Conservation (phyloP, 2,797 vertebrate species). For the Anisognathus igniventris region DNA sequence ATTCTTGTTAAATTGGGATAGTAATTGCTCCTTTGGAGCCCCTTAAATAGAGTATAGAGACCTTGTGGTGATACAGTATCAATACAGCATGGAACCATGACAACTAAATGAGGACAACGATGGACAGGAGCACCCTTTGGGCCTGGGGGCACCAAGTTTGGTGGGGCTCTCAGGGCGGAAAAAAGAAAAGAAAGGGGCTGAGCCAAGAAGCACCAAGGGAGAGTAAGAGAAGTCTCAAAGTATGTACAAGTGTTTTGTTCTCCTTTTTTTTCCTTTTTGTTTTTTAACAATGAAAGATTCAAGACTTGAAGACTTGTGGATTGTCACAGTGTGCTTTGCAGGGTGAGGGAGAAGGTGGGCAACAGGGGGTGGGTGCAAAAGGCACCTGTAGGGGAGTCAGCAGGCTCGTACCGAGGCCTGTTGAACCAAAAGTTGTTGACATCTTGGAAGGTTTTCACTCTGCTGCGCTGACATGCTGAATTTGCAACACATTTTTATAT, state of each 20-base stretch:
- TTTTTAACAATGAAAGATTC: neutral
- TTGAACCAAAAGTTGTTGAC: neutral
- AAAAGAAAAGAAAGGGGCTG: slow-evolving; percentile 53
- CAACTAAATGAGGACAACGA: slow-evolving; percentile 63
- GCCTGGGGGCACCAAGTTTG: slow-evolving; percentile 55
- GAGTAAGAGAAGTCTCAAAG: slow-evolving; percentile 60
- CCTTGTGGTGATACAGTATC: slow-evolving; percentile 57
- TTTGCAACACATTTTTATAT: neutral
- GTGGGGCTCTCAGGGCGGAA: slow-evolving; percentile 57
- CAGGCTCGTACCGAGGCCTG: neutral
- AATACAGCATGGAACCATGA: slow-evolving; percentile 51
- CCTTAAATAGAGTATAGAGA: slow-evolving; percentile 42
- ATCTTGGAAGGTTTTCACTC: neutral
- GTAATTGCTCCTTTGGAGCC: slow-evolving; percentile 50
- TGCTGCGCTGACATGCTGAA: neutral
- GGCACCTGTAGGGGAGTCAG: neutral
- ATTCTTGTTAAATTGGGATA: slow-evolving; percentile 55
- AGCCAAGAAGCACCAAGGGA: slow-evolving; percentile 60
- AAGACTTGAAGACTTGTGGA: slow-evolving; percentile 2
- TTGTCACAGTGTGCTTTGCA: slow-evolving; percentile 15
- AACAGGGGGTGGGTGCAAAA: neutral
- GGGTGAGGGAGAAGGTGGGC: neutral
- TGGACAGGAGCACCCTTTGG: slow-evolving; percentile 52
- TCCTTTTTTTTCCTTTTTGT: neutral
- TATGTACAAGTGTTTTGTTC: slow-evolving; percentile 64